Base-by-base conservation (phyloP, 92 coral and sea anemone species). In the Actinostola sp. region DNA sequence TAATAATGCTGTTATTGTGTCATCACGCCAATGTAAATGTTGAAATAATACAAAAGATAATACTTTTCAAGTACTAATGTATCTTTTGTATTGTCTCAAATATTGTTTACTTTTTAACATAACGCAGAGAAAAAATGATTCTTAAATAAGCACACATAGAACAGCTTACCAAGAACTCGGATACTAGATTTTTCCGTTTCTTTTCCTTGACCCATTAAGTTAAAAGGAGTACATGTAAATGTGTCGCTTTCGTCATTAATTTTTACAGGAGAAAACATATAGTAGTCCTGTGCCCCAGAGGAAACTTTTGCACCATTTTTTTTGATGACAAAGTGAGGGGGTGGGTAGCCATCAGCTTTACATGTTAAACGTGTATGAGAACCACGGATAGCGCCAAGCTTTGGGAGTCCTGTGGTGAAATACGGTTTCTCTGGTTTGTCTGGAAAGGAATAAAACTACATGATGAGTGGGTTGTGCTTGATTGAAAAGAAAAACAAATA, bases 301-400 rank as follows among this genome's bases (percentile, higher is more conserved):
- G 11, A 0, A 14, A 41, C 39, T 17, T 3, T 45, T 7, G 49
- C 60, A 23, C 30, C 43, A 26, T 70, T 52, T 25, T 65, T 68
- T 45, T 20, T 70, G 67, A 90, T 70, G 48, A 66, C 69, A 68
- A 69, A 90, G 19, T 38, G 46, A 13, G 96, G 96, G 15, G 57
- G 56, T n/a, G 96, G 96, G 43, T 69, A 89, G 0, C 96, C 96
- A 57, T 86, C 75, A 21, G 96, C 84, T 67, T 55, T 69, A 72
- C 96, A 89, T 5, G 80, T 80, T n/a, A 89, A 69, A 14, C 86
- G 73, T 23, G 67, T 86, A 0, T 16, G 11, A 16, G 67, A 49
- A 15, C 77, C 73, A 28, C 20, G 41, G 21, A 86, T 54, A 0
- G 66, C 92, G 9, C 79, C 72, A 75, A 78, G 83, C 23, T 30